Conservation (phyloP, 2,888 invertebrate species). For the Eilema caniola region DNA sequence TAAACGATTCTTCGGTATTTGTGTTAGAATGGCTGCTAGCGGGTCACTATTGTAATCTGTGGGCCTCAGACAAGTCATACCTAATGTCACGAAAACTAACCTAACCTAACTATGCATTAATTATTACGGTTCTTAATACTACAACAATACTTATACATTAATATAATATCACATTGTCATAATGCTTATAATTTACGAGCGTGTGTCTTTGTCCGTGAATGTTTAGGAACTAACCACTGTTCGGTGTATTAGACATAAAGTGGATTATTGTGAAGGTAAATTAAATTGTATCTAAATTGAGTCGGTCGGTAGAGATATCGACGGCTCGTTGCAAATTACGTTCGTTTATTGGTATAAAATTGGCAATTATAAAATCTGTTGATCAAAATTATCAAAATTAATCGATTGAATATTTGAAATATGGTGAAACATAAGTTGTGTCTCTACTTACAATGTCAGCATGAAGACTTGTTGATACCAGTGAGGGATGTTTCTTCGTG, state of each 20-base stretch:
- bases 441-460: conserved; percentile 75
- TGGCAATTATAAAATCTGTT: conserved; percentile 55
- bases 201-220: conserved; percentile 87
- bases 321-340: conserved; percentile 67
- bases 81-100: conserved; percentile 77
- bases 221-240: conserved; percentile 85
- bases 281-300: conserved; percentile 75
- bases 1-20: conserved; percentile 84
- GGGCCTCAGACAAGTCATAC: conserved; percentile 81
- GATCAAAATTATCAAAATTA: conserved; percentile 81
- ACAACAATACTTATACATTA: conserved; percentile 85
- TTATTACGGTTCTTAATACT: conserved; percentile 84
- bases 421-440: conserved; percentile 75
- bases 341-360: conserved; percentile 68
- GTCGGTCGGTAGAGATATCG: conserved; percentile 52
- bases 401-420: conserved; percentile 63
- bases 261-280: conserved; percentile 70
- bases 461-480: conserved; percentile 82
- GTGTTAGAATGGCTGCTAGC: conserved; percentile 82
- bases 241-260: conserved; percentile 84
- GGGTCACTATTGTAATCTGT: conserved; percentile 86
- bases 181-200: conserved; percentile 87
- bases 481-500: conserved; percentile 88
- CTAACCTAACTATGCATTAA: conserved; percentile 85
- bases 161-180: conserved; percentile 87